Conservation (phyloP, 2,888 invertebrate species). For the Boloria selene region DNA sequence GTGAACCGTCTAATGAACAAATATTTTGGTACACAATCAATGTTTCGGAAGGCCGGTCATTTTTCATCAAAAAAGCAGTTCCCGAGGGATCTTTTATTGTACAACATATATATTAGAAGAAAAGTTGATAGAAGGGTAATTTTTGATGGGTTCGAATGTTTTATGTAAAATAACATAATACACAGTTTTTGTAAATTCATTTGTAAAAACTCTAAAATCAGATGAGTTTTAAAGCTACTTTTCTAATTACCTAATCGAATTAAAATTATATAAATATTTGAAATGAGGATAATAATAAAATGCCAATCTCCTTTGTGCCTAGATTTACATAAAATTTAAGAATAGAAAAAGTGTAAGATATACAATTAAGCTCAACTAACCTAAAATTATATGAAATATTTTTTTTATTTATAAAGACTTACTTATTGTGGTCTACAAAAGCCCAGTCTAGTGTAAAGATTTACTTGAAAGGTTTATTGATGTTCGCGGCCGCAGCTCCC, state of each 20-base stretch:
- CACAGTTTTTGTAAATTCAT: too few species aligned
- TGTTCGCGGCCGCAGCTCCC: conserved; percentile 67
- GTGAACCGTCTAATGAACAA: conserved; percentile 62
- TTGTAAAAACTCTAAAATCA: too few species aligned
- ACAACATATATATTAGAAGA: conserved; percentile 31
- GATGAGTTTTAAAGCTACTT: too few species aligned
- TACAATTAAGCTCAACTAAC: too few species aligned
- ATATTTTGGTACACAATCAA: conserved; percentile 65
- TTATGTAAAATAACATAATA: too few species aligned
- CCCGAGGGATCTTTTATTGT: conserved; percentile 60
- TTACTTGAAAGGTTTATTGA: conserved; percentile 76
- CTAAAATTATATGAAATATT: too few species aligned
- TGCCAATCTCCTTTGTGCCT: too few species aligned
- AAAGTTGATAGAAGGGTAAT: conserved; percentile 49
- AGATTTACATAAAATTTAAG: too few species aligned
- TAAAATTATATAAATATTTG: too few species aligned
- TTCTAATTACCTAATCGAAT: too few species aligned
- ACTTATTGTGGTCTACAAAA: conserved; percentile 12
- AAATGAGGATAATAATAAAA: too few species aligned
- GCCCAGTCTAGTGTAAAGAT: conserved; percentile 71
- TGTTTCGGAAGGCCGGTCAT: conserved; percentile 55
- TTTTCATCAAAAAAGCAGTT: conserved; percentile 69
- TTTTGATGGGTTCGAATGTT: not conserved
- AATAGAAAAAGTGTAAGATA: too few species aligned
- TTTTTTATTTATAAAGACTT: not conserved